Base-by-base conservation (phyloP, 2,797 vertebrate species). In the Astyanax mexicanus region DNA sequence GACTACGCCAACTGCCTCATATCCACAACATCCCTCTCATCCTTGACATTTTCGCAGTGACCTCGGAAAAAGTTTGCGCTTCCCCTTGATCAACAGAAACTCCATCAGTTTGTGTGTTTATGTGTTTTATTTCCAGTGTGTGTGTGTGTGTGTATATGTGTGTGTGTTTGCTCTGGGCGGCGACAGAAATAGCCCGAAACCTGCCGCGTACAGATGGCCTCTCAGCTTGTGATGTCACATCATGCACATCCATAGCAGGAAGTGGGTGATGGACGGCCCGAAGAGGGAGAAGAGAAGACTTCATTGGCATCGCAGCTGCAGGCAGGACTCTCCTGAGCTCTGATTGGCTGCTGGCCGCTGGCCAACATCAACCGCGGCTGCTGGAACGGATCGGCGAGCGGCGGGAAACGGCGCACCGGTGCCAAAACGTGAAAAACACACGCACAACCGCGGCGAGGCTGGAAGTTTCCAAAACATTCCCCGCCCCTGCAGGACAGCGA, bases 141-240 rank as follows among this genome's bases (percentile, higher is more conserved):
- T 61, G 69, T 70, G 84, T 78, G 83, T 78, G 82, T 88, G 87
- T 88, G 86, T 72, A 51, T 58, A 71, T 42, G 77, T 32, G 29
- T 61, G 69, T 32, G 29, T 61, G 69, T 21, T 61, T 12, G 40
- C 68, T 87, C 87, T 64, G 51, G 81, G 81, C 61, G 19, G 80
- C 6, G 91, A 93, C 92, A 91, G 85, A 93, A 94, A 94, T 93
- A 94, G 89, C 88, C 88, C 87, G 81, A 57, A 87, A 90, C 91
- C 92, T 87, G 91, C 86, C 77, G 86, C 13, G 89, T 89, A 84
- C 93, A 94, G 93, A 94, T 94, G 93, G 93, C 91, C 90, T 92
- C 93, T 93, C 93, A 93, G 93, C 93, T 92, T 93, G 92, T 92
- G 89, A 92, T 89, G 90, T 94, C 93, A 94, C 92, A 91, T 91